These are phyloP conservation scores for Amblyopsis rosae DNA, from an alignment of 2,113 vertebrate species.

Conservation along the genomic window DNA sequence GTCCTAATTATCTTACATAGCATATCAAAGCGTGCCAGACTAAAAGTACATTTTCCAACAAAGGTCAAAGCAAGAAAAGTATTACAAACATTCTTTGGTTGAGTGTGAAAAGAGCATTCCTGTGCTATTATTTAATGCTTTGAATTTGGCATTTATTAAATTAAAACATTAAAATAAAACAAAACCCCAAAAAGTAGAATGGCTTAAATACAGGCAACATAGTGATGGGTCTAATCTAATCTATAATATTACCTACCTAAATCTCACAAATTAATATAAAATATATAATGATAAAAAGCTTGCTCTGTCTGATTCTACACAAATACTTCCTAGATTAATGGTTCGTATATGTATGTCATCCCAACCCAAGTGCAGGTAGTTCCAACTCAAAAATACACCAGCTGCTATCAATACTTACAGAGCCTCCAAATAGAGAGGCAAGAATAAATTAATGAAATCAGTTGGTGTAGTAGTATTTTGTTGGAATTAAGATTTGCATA, in stretches of 20 bases:
- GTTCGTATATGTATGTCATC: too few relatives aligned
- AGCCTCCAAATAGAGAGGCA: too few relatives aligned
- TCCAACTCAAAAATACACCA: too few relatives aligned
- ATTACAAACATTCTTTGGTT: conserved; percentile 76
- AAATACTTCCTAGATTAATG: conserved; percentile 34
- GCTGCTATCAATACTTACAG: too few relatives aligned
- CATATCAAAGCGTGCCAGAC: conserved; percentile 61
- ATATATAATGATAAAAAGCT: conserved; percentile 56
- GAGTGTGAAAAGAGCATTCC: conserved; percentile 73
- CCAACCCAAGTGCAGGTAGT: too few relatives aligned
- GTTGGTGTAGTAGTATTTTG: too few relatives aligned
- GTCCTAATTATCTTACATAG: conserved; percentile 48
- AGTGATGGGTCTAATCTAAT: conserved; percentile 56
- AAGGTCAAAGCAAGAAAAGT: conserved; percentile 41
- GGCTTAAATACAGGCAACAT: conserved; percentile 71
- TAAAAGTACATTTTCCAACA: conserved; percentile 38
- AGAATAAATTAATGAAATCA: too few relatives aligned
- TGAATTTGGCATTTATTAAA: conserved; percentile 61
- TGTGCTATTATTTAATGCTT: conserved; percentile 71
- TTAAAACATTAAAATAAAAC: conserved; percentile 43
- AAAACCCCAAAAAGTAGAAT: conserved; percentile 40
- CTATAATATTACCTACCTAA: conserved; percentile 53
- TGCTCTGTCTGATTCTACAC: conserved; percentile 52
- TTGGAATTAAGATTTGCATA: too few relatives aligned
- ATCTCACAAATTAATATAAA: conserved; percentile 67